Evolutionary conservation across 1,140 invertebrate species (phyloP), one percentile per base, ranked within the genome.

Genomic region (Lepidostoma basale): DNA sequence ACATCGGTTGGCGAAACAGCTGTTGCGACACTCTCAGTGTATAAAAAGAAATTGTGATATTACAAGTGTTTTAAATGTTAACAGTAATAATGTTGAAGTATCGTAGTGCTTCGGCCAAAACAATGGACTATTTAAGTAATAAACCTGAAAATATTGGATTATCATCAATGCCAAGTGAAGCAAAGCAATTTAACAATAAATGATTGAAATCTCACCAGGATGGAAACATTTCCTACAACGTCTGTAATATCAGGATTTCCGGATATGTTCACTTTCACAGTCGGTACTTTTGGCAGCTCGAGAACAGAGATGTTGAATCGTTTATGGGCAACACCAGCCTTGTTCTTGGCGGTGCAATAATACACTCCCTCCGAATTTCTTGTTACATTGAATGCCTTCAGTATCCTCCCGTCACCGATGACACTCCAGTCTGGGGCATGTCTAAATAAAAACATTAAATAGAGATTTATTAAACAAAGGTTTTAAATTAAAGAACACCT

Each of bases 281-380:
- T 20, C 1, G 64, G 14, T 1, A 79, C 62, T 0, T 4, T 67
- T 0, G 78, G 73, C 4, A 68, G 58, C 4, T 70, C 49, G 0
- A 78, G 65, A 0, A 80, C 73, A 4, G 54, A 65, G 12, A 82
- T 74, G 18, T 75, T 63, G 47, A 80, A 82, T 33, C 74, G 69
- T 12, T 80, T 60, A 4, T 68, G 62, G 0, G 77, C 65, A 0
- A 39, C 47, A 0, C 79, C 80, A 0, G 78, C 80, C 54, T 71
- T 74, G 62, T 78, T 82, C 0, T 36, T 52, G 0, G 78, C 79
- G 9, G 73, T 70, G 54, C 79, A 82, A 0, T 74, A 73, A 39
- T 73, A 79, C 9, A 71, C 3, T 5, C 79, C 80, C 26, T 73
- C 74, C 0, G 76, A 76, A 2, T 69, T 20, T 30, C n/a, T 25